These are phyloP conservation scores for Pandemis corylana DNA, from an alignment of 2,888 invertebrate genomes.

Conservation along the genomic window DNA sequence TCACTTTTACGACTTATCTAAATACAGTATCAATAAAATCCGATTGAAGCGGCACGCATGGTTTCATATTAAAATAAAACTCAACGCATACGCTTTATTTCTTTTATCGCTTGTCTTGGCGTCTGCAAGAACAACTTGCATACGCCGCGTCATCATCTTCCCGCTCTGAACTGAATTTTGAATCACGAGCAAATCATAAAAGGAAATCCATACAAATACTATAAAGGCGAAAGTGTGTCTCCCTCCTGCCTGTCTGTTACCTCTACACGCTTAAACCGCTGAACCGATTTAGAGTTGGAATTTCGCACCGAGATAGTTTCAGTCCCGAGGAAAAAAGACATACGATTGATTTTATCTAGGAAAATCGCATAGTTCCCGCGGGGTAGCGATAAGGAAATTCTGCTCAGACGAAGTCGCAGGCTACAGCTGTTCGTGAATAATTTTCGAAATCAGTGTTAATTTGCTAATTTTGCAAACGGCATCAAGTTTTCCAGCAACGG, in stretches of 20 bases:
- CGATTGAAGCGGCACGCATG: constrained; percentile 57
- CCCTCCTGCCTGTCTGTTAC: no score
- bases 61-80: background rate
- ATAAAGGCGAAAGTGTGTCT: no score
- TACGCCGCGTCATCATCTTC: background rate
- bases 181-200: background rate
- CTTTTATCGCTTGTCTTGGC: background rate
- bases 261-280: no score
- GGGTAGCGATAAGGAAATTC: no score
- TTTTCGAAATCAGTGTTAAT: background rate
- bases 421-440: no score
- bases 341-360: no score
- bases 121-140: background rate
- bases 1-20: constrained; percentile 49
- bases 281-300: no score
- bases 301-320: no score
- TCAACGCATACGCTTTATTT: background rate
- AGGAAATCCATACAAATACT: no score
- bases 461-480: background rate
- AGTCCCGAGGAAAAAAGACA: no score
- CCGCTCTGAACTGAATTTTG: background rate
- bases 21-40: constrained; percentile 47
- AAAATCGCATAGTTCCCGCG: no score
- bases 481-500: background rate
- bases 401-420: no score